Conservation (phyloP, 2,888 invertebrate species). For the Thalpophila matura region DNA sequence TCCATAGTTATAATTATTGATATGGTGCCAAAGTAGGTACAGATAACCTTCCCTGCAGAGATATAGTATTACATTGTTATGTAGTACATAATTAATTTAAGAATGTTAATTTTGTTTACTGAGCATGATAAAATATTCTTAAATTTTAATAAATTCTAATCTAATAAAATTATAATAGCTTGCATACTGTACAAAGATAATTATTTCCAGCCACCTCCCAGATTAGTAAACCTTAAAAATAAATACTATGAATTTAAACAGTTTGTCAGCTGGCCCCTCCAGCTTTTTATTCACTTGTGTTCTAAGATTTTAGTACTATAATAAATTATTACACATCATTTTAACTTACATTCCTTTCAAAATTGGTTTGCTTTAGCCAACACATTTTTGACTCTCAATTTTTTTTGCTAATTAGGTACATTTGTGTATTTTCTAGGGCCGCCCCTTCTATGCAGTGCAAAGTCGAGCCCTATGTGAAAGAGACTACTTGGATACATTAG, state of each 20-base stretch:
- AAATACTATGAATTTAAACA: too few relatives aligned
- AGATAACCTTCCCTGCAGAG: background rate
- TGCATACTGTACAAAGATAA: too few relatives aligned
- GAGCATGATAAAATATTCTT: too few relatives aligned
- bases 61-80: slow-evolving; percentile 4
- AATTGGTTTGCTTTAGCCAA: too few relatives aligned
- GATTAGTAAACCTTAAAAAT: too few relatives aligned
- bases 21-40: background rate
- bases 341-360: background rate
- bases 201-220: too few relatives aligned
- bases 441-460: slow-evolving; percentile 98
- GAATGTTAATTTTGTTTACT: background rate
- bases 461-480: slow-evolving; percentile 98
- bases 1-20: slow-evolving; percentile 18
- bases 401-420: background rate
- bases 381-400: too few relatives aligned
- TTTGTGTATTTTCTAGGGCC: slow-evolving; percentile 91
- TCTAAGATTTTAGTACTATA: too few relatives aligned
- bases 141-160: too few relatives aligned
- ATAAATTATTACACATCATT: too few relatives aligned
- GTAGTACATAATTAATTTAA: too few relatives aligned
- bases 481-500: slow-evolving; percentile 98
- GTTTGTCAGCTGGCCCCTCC: background rate
- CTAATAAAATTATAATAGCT: too few relatives aligned
- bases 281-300: background rate